Evolutionary conservation across 2,888 invertebrate species (phyloP), one percentile per base, ranked within the genome.

Genomic region (Patella caerulea): DNA sequence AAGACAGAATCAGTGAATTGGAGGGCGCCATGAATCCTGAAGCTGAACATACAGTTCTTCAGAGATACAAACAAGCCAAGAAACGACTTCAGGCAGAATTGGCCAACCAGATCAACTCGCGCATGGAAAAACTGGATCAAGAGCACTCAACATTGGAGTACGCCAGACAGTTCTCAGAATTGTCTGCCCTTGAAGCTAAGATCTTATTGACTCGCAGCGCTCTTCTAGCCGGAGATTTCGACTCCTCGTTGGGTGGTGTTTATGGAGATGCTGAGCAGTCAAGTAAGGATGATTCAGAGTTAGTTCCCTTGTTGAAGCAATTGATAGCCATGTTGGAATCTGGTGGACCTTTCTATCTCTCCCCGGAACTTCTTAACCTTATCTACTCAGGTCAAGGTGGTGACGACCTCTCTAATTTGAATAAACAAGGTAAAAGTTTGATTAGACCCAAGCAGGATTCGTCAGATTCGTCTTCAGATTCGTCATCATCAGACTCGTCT

Each of bases 281-380:
- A 2, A 80, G 82, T 3, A 76, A 83, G 19, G 80, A 83, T 59
- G 89, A 89, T 78, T 86, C 88, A 7, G 89, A 89, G 72, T 83
- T 91, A 74, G 85, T 90, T n/a, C 90, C 91, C 5, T 83, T 91
- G 56, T 81, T 91, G 78, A 88, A 88, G 76, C 90, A 91, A 80
- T 83, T 91, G 74, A 87, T 91, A 52, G 87, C 87, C 12, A 82
- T 91, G 85, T 81, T 91, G 56, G 89, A 91, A 80, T 84, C 87
- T 24, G 90, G 90, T 15, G 88, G 87, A 55, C 90, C 90, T 3
- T 90, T 90, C 83, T 85, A 85, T 70, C 79, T 90, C 76, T 86
- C 88, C 0, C 83, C 88, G 19, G 88, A 90, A 70, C 79, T 89
- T 24, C 78, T 89, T 74, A 88, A 87, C 77, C 72, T 88, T 71